Base-by-base conservation (phyloP, 2,888 invertebrate genomes). In the Labia minor region DNA sequence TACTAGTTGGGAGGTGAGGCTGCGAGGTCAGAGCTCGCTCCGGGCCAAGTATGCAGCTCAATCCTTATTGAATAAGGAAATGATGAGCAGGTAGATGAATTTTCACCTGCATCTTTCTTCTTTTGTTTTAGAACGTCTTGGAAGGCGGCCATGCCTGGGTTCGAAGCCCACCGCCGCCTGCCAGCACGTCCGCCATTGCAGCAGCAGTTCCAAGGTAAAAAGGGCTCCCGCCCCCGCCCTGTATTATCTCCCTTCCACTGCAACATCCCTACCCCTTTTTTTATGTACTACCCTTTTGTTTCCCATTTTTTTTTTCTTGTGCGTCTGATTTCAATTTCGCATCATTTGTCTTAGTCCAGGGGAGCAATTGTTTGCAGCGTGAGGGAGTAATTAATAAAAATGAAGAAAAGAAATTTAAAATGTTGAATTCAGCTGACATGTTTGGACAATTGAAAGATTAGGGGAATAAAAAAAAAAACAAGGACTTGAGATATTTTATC, bases 1-100 rank as follows among this genome's bases (percentile, higher is more conserved):
- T 49, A 49, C n/a, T 49, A 49, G 49, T 14, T 49, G 49, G 16
- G 49, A 49, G 49, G 49, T 49, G 49, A 49, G 49, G n/a, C 49
- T 49, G 49, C 49, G 49, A 49, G 49, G 49, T 49, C 49, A 49
- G 8, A 49, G 26, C 26, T 26, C 49, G 49, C 16, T 16, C 49
- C 49, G n/a, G 16, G 49, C 49, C 49, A 49, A 16, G 49, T 49
- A 49, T 4, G 49, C n/a, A 49, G n/a, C 49, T n/a, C 26, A 26
- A 26, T 26, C 8, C 4, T 26, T 26, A 3, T 8, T 8, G 3
- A 26, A 26, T 26, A 26, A 62, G 62, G 21, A 61, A 62, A 21
- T 64, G 61, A 65, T 65, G 65, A 66, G 37, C 37, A 33, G 21
- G 66, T 62, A 66, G 33, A 61, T 21, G 33, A 63, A 62, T 37